These are phyloP conservation scores for Eupithecia tripunctaria DNA, from an alignment of 2,888 invertebrate species.

Conservation along the genomic window DNA sequence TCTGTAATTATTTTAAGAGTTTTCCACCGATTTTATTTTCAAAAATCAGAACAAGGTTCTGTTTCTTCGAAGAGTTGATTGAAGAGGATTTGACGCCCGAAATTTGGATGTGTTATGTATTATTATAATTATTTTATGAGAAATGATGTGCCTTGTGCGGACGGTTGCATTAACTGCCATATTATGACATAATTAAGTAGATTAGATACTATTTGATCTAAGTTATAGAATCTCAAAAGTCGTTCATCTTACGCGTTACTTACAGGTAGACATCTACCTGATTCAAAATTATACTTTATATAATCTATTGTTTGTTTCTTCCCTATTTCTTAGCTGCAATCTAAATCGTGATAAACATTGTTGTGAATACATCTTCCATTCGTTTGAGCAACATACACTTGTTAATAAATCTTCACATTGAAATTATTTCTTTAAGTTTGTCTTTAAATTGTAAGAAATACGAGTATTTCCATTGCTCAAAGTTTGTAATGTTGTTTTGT, in stretches of 20 bases:
- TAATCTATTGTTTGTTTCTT: constrained; percentile 67
- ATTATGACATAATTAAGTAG: constrained; percentile 82
- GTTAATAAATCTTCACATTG: constrained; percentile 76
- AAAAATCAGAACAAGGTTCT: constrained; percentile 78
- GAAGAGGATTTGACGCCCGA: constrained; percentile 63
- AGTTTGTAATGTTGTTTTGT: constrained; percentile 71
- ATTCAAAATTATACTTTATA: constrained; percentile 54
- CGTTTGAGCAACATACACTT: constrained; percentile 67
- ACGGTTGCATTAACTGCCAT: constrained; percentile 84
- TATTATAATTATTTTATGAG: constrained; percentile 46
- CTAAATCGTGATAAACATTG: constrained; percentile 48
- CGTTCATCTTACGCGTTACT: constrained; percentile 75
- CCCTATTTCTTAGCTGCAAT: constrained; percentile 52
- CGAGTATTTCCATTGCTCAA: constrained; percentile 75
- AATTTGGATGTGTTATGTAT: constrained; percentile 47
- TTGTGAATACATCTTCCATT: constrained; percentile 63
- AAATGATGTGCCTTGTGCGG: constrained; percentile 74
- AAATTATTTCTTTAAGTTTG: constrained; percentile 61
- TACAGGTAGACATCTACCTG: constrained; percentile 73
- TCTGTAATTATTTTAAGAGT: constrained; percentile 51
- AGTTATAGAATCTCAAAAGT: constrained; percentile 74
- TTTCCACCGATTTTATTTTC: constrained; percentile 78
- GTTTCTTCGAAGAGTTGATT: constrained; percentile 61
- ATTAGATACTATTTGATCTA: constrained; percentile 68
- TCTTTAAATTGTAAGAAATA: constrained; percentile 59